A percentile compares a stretch with the other conserved stretches of the same genome.
phyloP scores from a whole-genome alignment of 2,113 vertebrate species.

The Lipophrys pholis region DNA sequence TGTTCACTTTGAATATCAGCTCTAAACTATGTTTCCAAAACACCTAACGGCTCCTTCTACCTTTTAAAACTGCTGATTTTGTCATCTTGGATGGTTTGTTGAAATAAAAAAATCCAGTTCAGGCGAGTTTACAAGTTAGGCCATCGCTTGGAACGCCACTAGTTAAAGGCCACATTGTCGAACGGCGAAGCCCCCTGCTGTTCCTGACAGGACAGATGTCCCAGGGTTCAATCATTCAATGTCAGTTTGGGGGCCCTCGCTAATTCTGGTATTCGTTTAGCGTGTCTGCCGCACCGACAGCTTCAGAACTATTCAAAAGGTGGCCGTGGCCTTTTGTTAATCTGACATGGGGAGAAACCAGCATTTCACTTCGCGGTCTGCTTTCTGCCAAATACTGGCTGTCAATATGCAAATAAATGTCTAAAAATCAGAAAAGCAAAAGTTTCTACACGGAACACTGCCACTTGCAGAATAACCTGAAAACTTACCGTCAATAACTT shows the following conservation, averaged over 20 bases:
- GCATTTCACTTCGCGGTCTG: too few species aligned
- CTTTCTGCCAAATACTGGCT: slow-evolving; percentile 32
- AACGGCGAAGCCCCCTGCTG: slow-evolving; percentile 6
- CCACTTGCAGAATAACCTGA: neutral
- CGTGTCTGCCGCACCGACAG: slow-evolving; percentile 38
- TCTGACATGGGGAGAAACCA: slow-evolving; percentile 17
- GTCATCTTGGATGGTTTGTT: slow-evolving; percentile 8
- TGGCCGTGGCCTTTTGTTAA: slow-evolving; percentile 44
- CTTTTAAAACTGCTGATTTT: slow-evolving; percentile 24
- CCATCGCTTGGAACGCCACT: slow-evolving; percentile 10
- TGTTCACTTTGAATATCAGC: slow-evolving; percentile 53
- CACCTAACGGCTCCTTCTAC: slow-evolving; percentile 34
- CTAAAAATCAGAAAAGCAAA: neutral
- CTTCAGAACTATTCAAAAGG: slow-evolving; percentile 54
- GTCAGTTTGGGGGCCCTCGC: slow-evolving; percentile 43
- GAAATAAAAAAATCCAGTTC: slow-evolving; percentile 32
- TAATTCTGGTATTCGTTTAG: slow-evolving; percentile 37
- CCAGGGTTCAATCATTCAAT: slow-evolving; percentile 59
- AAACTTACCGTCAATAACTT: neutral
- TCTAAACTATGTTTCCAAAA: slow-evolving; percentile 37
- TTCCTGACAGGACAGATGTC: slow-evolving; percentile 65
- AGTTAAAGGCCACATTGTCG: slow-evolving; percentile 54
- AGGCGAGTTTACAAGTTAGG: slow-evolving; percentile 9
- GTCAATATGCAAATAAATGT: slow-evolving; percentile 55
- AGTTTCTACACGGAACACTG: slow-evolving; percentile 14